A percentile compares a stretch with the other conserved stretches of the same genome.
Evolutionary conservation across 1,140 invertebrate species (phyloP).

Genomic region (Lepidurus arcticus): DNA sequence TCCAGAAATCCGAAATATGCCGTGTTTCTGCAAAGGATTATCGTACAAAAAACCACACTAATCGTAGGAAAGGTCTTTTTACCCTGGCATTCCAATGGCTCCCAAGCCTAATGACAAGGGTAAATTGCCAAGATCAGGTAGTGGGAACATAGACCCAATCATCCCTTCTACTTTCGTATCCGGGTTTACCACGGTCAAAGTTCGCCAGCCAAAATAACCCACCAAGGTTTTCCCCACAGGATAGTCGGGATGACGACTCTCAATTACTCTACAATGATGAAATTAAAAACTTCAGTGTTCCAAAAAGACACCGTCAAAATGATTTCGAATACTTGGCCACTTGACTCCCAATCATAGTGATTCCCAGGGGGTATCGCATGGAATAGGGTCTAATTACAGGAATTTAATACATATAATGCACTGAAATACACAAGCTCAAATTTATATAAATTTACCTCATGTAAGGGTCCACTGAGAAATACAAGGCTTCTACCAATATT

Average conservation of each 20-base stretch:
- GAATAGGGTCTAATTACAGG: constrained; percentile 26
- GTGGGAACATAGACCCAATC: constrained; percentile 40
- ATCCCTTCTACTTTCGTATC: constrained; percentile 36
- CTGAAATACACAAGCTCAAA: not conserved
- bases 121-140: constrained; percentile 52
- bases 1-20: constrained; percentile 67
- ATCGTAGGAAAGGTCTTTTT: constrained; percentile 25
- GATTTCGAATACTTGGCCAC: constrained; percentile 38
- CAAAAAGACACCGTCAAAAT: constrained; percentile 28
- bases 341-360: constrained; percentile 38
- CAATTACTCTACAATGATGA: constrained; percentile 44
- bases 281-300: constrained; percentile 27
- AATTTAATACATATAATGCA: constrained; percentile 26
- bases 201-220: constrained; percentile 57
- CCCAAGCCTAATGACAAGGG: constrained; percentile 56
- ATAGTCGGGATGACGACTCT: constrained; percentile 55
- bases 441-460: constrained; percentile 49
- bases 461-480: constrained; percentile 64
- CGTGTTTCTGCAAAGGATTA: constrained; percentile 53
- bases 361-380: constrained; percentile 35
- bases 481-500: constrained; percentile 58
- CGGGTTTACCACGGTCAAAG: constrained; percentile 47
- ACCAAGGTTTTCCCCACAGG: constrained; percentile 54
- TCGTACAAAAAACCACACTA: not conserved
- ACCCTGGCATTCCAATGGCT: constrained; percentile 58